Base-by-base conservation (phyloP, 2,888 invertebrate genomes). In the Coelinius sp. region DNA sequence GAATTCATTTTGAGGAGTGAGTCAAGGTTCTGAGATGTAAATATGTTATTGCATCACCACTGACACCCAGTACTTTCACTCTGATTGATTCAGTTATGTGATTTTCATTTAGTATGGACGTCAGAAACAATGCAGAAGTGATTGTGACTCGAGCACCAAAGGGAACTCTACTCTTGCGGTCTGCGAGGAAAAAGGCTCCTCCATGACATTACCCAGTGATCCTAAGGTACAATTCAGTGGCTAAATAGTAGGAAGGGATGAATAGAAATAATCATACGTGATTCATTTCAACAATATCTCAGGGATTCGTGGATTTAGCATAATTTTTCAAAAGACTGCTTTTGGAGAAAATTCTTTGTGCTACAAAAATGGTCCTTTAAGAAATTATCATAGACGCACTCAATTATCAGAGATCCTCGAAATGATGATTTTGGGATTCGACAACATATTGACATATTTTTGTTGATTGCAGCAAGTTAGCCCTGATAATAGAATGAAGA, bases 401-500 rank as follows among this genome's bases (percentile, higher is more conserved):
- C 31, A 31, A 4, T 31, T 31, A 31, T 31, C n/a, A 31, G 31
- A 31, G 5, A 31, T n/a, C n/a, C n/a, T n/a, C n/a, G n/a, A n/a
- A n/a, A n/a, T 35, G 6, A 10, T 10, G 10, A 10, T 1, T 6
- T 35, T 35, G 1, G 14, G 12, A 14, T n/a, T 44, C 17, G 14
- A 44, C 14, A 46, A 46, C 3, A 2, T 49, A 17, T 20, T 20
- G 1, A 20, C 17, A 49, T 8, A 49, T 17, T 3, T 49, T 59
- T 17, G 35, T 65, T 62, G 8, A 7, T 79, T 79, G 65, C 83
- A 90, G 90, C 87, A 89, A 83, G 88, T 89, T 82, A 90, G 84
- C 79, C 91, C 87, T 3, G 94, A 94, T 78, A 89, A 89, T 41
- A 90, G 90, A 76, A 89, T 96, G 71, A 93, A 93, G 74, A 97